Percentiles rank a stretch among this genome's conserved stretches.
Evolutionary conservation across 64 coral and sea anemone genomes (phyloP).

Genomic region (Actinia equina): DNA sequence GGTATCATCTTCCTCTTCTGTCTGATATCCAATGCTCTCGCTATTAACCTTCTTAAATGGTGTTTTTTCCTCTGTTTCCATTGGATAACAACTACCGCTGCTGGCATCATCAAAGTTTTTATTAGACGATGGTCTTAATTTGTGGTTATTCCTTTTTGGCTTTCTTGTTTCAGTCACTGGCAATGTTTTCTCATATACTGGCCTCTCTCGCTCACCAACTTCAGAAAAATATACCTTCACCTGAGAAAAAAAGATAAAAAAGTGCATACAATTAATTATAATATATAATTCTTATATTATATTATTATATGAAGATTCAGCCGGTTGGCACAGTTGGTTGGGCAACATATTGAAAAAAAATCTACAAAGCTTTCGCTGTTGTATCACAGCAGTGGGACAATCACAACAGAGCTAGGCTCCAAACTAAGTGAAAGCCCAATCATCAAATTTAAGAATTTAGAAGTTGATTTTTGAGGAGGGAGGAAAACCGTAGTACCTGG

Average conservation of each 20-base stretch:
- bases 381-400: too few species aligned
- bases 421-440: too few species aligned
- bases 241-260: not conserved
- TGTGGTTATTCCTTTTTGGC: not conserved
- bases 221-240: slow-evolving; percentile 17
- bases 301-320: too few species aligned
- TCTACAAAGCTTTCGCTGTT: too few species aligned
- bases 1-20: slow-evolving; percentile 28
- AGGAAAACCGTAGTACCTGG: too few species aligned
- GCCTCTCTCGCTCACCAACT: not conserved
- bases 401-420: too few species aligned
- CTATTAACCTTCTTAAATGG: slow-evolving; percentile 28
- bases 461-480: too few species aligned
- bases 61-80: slow-evolving; percentile 3
- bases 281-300: too few species aligned
- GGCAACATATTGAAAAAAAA: too few species aligned
- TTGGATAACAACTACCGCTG: not conserved
- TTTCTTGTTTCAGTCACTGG: not conserved
- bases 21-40: not conserved
- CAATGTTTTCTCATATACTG: not conserved
- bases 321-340: too few species aligned
- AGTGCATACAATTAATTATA: not conserved
- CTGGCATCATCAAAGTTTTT: not conserved
- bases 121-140: not conserved
- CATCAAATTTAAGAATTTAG: too few species aligned